These are phyloP conservation scores for Mesorhabditis sp. DNA, from an alignment of 2,888 invertebrate genomes.

Conservation along the genomic window DNA sequence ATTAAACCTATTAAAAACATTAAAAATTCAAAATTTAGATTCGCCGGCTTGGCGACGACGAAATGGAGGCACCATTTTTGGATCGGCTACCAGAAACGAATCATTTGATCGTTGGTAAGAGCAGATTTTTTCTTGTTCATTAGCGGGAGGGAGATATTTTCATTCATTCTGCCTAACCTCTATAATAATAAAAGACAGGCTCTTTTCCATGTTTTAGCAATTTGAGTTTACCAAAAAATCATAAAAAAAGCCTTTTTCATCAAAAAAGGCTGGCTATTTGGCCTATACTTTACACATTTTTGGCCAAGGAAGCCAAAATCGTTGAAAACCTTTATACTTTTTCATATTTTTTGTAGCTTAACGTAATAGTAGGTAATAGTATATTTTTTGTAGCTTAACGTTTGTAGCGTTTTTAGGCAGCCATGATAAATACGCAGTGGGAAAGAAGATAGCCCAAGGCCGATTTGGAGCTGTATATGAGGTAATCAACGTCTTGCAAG, in stretches of 20 bases:
- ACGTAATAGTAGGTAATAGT: too few species aligned
- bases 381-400: background rate
- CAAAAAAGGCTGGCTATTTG: too few species aligned
- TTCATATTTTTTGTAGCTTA: background rate
- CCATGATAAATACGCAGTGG: slow-evolving; percentile 47
- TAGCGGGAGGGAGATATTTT: too few species aligned
- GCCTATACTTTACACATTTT: too few species aligned
- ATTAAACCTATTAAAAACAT: background rate
- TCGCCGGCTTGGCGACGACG: background rate
- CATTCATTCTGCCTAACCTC: too few species aligned
- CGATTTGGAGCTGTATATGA: slow-evolving; percentile 55
- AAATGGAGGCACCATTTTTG: background rate
- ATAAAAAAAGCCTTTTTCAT: too few species aligned
- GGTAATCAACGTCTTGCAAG: slow-evolving; percentile 17
- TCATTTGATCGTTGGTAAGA: slow-evolving; percentile 3
- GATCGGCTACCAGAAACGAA: background rate
- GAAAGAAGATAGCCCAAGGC: slow-evolving; percentile 48
- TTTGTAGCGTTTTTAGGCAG: slow-evolving; percentile 40
- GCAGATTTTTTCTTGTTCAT: too few species aligned
- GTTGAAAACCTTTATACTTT: background rate
- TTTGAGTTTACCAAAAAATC: background rate
- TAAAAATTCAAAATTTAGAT: background rate
- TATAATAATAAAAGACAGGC: too few species aligned
- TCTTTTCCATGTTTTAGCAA: background rate
- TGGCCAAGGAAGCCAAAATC: too few species aligned